These are phyloP conservation scores for Chauna torquata DNA, from an alignment of 2,113 vertebrate species.

Conservation along the genomic window DNA sequence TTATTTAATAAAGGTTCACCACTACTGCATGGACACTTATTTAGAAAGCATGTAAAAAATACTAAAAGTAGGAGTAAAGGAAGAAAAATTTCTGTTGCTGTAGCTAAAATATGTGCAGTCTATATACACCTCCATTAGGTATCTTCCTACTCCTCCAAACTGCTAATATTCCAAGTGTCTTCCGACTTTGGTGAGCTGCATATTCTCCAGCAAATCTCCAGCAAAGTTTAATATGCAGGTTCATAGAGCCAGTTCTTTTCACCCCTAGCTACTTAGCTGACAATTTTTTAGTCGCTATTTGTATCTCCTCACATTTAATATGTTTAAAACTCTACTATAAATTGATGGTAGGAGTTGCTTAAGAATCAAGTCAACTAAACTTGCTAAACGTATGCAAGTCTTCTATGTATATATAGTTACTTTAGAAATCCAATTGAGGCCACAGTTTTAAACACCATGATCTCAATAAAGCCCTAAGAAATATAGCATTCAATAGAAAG, in stretches of 20 bases:
- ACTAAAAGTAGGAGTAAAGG: conserved; percentile 13
- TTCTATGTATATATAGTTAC: background rate
- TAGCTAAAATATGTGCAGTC: conserved; percentile 59
- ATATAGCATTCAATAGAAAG: background rate
- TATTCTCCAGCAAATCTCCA: background rate
- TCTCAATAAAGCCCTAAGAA: background rate
- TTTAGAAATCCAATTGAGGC: background rate
- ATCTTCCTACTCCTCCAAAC: conserved; percentile 51
- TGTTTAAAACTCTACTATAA: background rate
- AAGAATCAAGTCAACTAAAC: background rate
- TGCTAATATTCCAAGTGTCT: conserved; percentile 2
- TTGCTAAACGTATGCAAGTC: background rate
- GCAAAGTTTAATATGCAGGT: background rate
- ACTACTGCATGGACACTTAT: background rate
- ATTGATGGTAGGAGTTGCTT: background rate
- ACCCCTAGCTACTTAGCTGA: background rate
- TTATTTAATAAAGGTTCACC: background rate
- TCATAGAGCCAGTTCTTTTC: background rate
- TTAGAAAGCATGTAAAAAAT: conserved; percentile 37
- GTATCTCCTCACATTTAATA: background rate
- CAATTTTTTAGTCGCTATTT: background rate
- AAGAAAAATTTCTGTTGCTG: conserved; percentile 30
- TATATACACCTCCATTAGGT: conserved; percentile 50
- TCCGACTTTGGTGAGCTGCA: background rate
- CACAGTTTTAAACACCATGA: background rate